A percentile compares a stretch with the other conserved stretches of the same genome.
These are phyloP conservation scores for Stichopus chloronotus DNA, from an alignment of 35 echinoderm and acorn worm genomes.

Conservation along the genomic window DNA sequence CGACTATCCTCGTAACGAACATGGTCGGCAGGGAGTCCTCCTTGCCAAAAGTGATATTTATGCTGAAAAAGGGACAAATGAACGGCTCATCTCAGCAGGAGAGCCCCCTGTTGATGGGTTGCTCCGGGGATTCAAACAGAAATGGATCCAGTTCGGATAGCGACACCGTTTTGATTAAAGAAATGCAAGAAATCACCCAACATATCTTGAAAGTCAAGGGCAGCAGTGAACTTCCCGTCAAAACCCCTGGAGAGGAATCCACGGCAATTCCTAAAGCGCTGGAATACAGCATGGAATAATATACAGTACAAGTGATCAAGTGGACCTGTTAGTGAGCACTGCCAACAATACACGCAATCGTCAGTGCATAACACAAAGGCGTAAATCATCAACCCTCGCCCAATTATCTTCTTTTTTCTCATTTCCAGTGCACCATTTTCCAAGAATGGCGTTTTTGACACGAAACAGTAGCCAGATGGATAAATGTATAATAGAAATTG, in stretches of 20 bases:
- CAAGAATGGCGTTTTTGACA: no score
- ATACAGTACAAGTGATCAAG: neutral
- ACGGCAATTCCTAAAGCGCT: slow-evolving; percentile 33
- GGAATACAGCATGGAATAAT: slow-evolving; percentile 21
- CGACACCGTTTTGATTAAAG: neutral
- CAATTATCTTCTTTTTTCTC: no score
- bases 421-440: no score
- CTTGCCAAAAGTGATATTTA: slow-evolving; percentile 57
- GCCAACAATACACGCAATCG: no score
- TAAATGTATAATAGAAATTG: no score
- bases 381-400: no score
- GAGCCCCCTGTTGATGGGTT: slow-evolving; percentile 33
- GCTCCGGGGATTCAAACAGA: neutral
- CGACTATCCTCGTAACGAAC: slow-evolving; percentile 54
- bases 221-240: neutral
- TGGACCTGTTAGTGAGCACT: neutral
- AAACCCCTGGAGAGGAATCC: no score
- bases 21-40: slow-evolving; percentile 5
- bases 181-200: neutral
- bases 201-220: neutral
- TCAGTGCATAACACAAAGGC: no score
- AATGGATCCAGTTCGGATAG: neutral
- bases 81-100: neutral
- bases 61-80: slow-evolving; percentile 20
- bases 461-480: no score